Evolutionary conservation across 2,888 invertebrate species (phyloP).

Genomic region (Lepidochrysops patricia): DNA sequence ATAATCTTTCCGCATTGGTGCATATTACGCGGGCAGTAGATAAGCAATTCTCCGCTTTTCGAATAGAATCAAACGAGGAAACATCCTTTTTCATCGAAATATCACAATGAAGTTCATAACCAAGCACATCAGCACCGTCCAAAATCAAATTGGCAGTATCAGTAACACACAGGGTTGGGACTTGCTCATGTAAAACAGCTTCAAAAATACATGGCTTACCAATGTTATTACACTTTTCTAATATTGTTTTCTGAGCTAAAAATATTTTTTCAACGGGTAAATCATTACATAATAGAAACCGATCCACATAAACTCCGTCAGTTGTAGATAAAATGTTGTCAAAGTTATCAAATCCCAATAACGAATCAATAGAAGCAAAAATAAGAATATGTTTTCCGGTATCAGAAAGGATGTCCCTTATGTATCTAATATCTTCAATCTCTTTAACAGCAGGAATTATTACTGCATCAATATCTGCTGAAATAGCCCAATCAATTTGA

Average conservation of each 20-base stretch:
- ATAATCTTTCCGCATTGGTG: constrained; percentile 88
- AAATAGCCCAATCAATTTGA: constrained; percentile 60
- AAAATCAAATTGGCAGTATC: constrained; percentile 94
- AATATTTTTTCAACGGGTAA: constrained; percentile 91
- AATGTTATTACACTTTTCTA: constrained; percentile 85
- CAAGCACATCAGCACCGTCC: constrained; percentile 91
- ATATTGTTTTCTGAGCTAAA: constrained; percentile 89
- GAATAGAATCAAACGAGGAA: constrained; percentile 43
- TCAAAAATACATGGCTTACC: constrained; percentile 94
- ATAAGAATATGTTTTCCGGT: constrained; percentile 61
- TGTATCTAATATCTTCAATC: constrained; percentile 41
- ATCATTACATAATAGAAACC: constrained; percentile 88
- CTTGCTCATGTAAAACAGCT: constrained; percentile 88
- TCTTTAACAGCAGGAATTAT: constrained; percentile 49
- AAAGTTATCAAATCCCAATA: constrained; percentile 60
- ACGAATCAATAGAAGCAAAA: constrained; percentile 53
- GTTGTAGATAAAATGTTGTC: constrained; percentile 84
- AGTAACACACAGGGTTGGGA: constrained; percentile 83
- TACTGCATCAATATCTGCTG: constrained; percentile 57
- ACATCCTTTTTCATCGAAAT: constrained; percentile 52
- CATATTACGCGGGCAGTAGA: constrained; percentile 83
- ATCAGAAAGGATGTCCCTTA: constrained; percentile 44
- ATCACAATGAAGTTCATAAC: constrained; percentile 78
- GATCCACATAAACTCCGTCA: constrained; percentile 92
- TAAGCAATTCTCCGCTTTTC: constrained; percentile 78